These are phyloP conservation scores for Metaphire vulgaris DNA, from an alignment of 1,140 invertebrate species.

Conservation along the genomic window DNA sequence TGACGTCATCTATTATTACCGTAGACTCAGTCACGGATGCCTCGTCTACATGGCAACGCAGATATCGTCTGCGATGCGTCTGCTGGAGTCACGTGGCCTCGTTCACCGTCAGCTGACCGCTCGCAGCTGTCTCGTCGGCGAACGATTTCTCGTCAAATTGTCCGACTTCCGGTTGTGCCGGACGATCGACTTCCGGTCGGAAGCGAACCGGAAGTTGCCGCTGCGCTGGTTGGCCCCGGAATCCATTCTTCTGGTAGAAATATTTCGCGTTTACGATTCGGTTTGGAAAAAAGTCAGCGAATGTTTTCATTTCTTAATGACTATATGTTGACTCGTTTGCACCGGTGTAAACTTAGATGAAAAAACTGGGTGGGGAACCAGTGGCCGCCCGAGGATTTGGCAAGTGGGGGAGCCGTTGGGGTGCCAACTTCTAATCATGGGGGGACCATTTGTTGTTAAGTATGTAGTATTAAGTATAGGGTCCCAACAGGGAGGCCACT, in stretches of 20 bases:
- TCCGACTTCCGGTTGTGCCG: slow-evolving; percentile 84
- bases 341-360: background rate
- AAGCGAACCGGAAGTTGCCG: background rate
- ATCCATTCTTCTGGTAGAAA: slow-evolving; percentile 63
- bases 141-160: slow-evolving; percentile 77
- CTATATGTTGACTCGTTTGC: background rate
- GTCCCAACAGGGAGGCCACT: too few species aligned
- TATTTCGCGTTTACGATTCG: background rate
- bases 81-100: slow-evolving; percentile 69
- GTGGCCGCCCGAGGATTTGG: background rate
- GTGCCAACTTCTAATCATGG: slow-evolving; percentile 52
- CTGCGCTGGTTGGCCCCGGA: slow-evolving; percentile 59
- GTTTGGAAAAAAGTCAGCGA: background rate
- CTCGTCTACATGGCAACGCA: slow-evolving; percentile 74
- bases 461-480: too few species aligned
- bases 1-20: too few species aligned
- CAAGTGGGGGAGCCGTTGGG: background rate
- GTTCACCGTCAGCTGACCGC: slow-evolving; percentile 70
- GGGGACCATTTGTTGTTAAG: slow-evolving; percentile 68
- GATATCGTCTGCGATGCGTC: slow-evolving; percentile 80
- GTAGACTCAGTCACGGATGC: slow-evolving; percentile 72
- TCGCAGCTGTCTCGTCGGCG: slow-evolving; percentile 75
- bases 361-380: too few species aligned
- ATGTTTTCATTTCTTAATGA: background rate
- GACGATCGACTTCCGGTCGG: slow-evolving; percentile 11